Percentiles rank a stretch among this genome's conserved stretches.
These are phyloP conservation scores for Decapterus maruadsi DNA, from an alignment of 2,797 vertebrate species.

Conservation along the genomic window DNA sequence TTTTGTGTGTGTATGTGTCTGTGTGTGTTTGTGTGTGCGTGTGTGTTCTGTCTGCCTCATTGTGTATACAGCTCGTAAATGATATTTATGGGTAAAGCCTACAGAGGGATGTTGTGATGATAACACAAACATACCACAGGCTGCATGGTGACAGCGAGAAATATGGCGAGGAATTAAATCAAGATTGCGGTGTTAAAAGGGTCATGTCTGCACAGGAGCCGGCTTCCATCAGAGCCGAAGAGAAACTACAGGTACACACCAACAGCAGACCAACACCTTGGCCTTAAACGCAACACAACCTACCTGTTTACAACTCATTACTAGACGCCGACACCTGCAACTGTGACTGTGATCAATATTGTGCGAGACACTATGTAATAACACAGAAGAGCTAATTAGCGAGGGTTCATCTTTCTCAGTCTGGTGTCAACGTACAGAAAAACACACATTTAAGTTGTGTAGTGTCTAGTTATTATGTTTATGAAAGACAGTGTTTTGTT, in stretches of 20 bases:
- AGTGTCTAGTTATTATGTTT: no score
- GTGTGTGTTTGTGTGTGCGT: background rate
- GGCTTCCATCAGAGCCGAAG: constrained; percentile 16
- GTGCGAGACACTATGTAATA: no score
- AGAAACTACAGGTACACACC: constrained; percentile 3
- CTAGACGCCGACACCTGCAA: background rate
- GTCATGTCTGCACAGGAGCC: constrained; percentile 32
- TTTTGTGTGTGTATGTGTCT: constrained; percentile 7
- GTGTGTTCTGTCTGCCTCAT: constrained; percentile 54
- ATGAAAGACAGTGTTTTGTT: no score
- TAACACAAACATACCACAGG: constrained; percentile 57
- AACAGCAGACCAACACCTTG: background rate
- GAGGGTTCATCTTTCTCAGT: no score
- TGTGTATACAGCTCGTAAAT: constrained; percentile 68
- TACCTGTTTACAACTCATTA: background rate
- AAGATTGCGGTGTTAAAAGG: constrained; percentile 57
- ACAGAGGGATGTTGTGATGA: constrained; percentile 58
- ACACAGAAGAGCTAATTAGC: no score
- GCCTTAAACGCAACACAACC: background rate
- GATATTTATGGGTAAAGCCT: constrained; percentile 68
- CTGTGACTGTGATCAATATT: no score
- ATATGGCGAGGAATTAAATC: constrained; percentile 67
- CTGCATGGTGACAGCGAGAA: constrained; percentile 60
- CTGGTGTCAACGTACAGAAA: no score
- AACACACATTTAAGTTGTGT: no score